Conservation (phyloP, 1,140 invertebrate genomes). For the Calephelis nemesis region DNA sequence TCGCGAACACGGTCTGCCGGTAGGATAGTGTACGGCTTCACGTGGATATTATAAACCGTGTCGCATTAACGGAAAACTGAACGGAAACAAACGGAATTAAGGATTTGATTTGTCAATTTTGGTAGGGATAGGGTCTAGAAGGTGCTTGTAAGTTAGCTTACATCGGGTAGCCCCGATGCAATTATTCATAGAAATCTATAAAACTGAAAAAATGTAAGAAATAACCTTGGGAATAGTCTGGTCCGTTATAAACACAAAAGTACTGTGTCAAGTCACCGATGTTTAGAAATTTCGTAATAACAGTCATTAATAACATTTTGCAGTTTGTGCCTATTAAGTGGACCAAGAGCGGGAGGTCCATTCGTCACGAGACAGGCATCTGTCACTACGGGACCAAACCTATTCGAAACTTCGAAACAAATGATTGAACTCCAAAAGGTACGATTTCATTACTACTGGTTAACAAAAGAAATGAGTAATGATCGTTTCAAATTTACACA, state of each 20-base stretch:
- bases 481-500: conserved; percentile 21
- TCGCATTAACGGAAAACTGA: too few species aligned
- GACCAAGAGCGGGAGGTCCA: conserved; percentile 19
- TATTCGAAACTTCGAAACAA: conserved; percentile 17
- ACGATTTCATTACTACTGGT: conserved; percentile 24
- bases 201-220: too few species aligned
- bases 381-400: conserved; percentile 13
- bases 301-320: conserved; percentile 19
- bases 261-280: neutral
- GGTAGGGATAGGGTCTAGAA: too few species aligned
- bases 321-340: conserved; percentile 19
- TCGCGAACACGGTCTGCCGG: conserved; percentile 52
- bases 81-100: too few species aligned
- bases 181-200: too few species aligned
- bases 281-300: conserved; percentile 9
- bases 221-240: neutral
- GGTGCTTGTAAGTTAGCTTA: too few species aligned
- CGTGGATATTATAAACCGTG: too few species aligned
- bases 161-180: too few species aligned
- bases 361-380: conserved; percentile 21
- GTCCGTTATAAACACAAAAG: neutral
- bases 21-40: neutral
- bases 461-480: conserved; percentile 41
- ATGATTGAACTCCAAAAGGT: conserved; percentile 14
- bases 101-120: too few species aligned